These are phyloP conservation scores for Phallusia fumigata DNA, from an alignment of 23 tunicate genomes.

Conservation along the genomic window DNA sequence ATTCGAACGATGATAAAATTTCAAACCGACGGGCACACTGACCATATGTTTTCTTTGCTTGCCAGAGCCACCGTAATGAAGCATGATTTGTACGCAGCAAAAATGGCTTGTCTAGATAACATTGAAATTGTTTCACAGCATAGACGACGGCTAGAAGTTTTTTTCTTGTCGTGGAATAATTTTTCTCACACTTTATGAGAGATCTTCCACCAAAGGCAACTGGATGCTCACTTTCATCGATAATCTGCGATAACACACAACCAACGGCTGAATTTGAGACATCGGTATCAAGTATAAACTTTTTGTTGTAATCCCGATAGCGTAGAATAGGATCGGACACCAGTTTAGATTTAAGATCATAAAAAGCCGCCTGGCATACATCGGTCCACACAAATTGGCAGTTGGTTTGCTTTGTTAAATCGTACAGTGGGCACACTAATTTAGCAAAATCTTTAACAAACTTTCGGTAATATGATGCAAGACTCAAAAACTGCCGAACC, in stretches of 20 bases:
- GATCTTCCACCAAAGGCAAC: not conserved
- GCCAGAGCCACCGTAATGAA: not conserved
- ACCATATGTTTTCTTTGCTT: not conserved
- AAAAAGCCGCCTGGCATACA: not conserved
- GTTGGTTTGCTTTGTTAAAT: no score
- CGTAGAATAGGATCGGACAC: not conserved
- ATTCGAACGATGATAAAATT: not conserved
- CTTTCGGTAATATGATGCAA: no score
- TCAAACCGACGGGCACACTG: not conserved
- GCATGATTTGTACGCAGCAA: not conserved
- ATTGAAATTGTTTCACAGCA: not conserved
- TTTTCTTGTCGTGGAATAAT: not conserved
- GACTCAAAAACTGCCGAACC: no score
- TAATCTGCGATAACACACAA: no score
- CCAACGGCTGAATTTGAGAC: no score
- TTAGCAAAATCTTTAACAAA: no score
- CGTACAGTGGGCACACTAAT: no score
- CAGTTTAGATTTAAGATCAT: not conserved
- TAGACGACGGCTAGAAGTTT: conserved; percentile 19
- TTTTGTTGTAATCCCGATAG: not conserved
- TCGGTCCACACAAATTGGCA: no score
- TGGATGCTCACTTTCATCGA: not conserved
- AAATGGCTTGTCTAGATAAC: not conserved
- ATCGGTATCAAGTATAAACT: no score
- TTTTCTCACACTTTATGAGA: not conserved